Conservation (phyloP, 2,797 vertebrate species). For the Anniella stebbinsi region DNA sequence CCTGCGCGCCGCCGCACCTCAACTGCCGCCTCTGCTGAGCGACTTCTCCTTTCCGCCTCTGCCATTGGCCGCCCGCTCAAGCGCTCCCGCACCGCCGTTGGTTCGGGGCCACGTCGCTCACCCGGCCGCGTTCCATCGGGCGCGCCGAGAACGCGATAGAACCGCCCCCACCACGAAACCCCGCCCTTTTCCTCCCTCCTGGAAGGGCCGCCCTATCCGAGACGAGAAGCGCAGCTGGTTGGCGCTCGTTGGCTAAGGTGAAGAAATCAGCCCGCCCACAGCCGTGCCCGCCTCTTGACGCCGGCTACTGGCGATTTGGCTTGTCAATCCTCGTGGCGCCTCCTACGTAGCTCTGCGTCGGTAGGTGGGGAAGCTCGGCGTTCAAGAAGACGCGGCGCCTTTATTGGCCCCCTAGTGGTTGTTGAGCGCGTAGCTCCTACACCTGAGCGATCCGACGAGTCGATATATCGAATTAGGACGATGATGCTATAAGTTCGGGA, state of each 20-base stretch:
- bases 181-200: background rate
- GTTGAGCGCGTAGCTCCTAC: background rate
- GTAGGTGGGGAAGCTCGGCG: too few species aligned
- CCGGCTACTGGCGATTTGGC: background rate
- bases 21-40: background rate
- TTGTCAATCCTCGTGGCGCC: rapidly evolving
- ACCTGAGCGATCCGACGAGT: rapidly evolving
- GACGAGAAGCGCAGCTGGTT: too few species aligned
- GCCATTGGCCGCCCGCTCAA: background rate
- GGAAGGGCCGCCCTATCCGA: background rate
- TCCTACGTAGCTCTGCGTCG: too few species aligned
- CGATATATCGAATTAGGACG: too few species aligned
- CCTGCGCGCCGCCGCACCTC: slow-evolving; percentile 33
- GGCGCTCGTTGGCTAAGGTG: background rate
- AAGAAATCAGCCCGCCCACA: background rate
- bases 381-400: too few species aligned
- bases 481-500: background rate
- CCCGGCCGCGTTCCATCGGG: rapidly evolving
- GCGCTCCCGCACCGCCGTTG: background rate
- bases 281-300: background rate
- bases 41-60: background rate
- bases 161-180: background rate
- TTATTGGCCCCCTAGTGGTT: background rate
- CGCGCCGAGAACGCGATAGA: rapidly evolving
- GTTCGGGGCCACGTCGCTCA: rapidly evolving